Evolutionary conservation across 2,888 invertebrate genomes (phyloP).

Genomic region (Stomorhina lunata): DNA sequence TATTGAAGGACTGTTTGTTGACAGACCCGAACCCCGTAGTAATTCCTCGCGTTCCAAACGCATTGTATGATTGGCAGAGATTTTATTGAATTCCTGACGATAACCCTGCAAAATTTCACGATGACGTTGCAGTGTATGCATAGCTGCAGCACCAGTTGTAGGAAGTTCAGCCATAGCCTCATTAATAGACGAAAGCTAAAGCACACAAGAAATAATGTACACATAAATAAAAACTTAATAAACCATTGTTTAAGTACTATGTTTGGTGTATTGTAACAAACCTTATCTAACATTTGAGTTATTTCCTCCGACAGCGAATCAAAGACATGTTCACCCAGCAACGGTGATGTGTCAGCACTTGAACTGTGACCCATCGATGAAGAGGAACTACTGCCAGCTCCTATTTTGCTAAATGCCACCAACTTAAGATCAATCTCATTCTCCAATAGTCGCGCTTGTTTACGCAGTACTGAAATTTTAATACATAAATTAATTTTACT

Average conservation of each 20-base stretch:
- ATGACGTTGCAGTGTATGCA: conserved; percentile 96
- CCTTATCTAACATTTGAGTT: conserved; percentile 91
- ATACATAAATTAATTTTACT: too few species aligned
- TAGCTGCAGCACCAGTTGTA: conserved; percentile 89
- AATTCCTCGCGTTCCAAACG: conserved; percentile 93
- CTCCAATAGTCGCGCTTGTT: conserved; percentile 95
- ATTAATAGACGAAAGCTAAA: conserved; percentile 87
- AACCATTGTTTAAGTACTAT: background rate
- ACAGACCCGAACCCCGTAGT: conserved; percentile 82
- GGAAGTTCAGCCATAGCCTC: conserved; percentile 93
- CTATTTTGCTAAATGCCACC: conserved; percentile 96
- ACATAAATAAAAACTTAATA: conserved; percentile 7
- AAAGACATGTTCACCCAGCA: conserved; percentile 95
- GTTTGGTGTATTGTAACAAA: conserved; percentile 76
- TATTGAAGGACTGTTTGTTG: conserved; percentile 80
- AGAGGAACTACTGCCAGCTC: conserved; percentile 83
- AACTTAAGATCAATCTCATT: conserved; percentile 98
- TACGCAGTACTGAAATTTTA: conserved; percentile 85
- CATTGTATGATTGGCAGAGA: conserved; percentile 88
- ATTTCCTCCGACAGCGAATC: conserved; percentile 96
- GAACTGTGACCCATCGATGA: conserved; percentile 75
- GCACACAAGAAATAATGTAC: conserved; percentile 52
- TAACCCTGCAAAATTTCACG: conserved; percentile 97
- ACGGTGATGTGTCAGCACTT: conserved; percentile 86
- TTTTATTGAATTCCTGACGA: conserved; percentile 94